A percentile compares a stretch with the other conserved stretches of the same genome.
These are phyloP conservation scores for Theocolax elegans DNA, from an alignment of 1,140 invertebrate species.

Conservation along the genomic window DNA sequence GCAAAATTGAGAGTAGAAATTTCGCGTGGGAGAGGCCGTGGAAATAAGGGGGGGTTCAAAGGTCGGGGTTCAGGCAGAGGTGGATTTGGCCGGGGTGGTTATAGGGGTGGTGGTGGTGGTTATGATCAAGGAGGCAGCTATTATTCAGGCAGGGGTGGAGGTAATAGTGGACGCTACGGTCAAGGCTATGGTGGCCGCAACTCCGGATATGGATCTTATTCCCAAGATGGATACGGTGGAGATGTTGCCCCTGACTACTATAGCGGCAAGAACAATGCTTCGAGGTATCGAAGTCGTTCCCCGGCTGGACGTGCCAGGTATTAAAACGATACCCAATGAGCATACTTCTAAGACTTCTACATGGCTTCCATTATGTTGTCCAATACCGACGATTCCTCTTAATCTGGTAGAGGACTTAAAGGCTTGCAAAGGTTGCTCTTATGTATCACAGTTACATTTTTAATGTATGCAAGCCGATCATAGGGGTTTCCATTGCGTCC, in stretches of 20 bases:
- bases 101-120: constrained; percentile 62
- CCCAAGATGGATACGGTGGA: constrained; percentile 58
- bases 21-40: constrained; percentile 76
- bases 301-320: constrained; percentile 70
- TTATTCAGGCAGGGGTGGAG: constrained; percentile 63
- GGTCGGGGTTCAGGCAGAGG: constrained; percentile 68
- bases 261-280: constrained; percentile 62
- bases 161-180: constrained; percentile 60
- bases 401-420: constrained; percentile 34
- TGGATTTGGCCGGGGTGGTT: constrained; percentile 55
- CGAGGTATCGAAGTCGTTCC: constrained; percentile 69
- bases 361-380: constrained; percentile 37
- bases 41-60: constrained; percentile 52
- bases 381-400: constrained; percentile 32
- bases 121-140: constrained; percentile 62
- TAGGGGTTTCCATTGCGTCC: constrained; percentile 29
- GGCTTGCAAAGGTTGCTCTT: constrained; percentile 24
- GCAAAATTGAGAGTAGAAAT: constrained; percentile 86
- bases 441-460: constrained; percentile 24
- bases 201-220: constrained; percentile 59
- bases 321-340: constrained; percentile 51
- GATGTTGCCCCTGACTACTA: constrained; percentile 62
- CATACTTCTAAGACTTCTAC: constrained; percentile 38
- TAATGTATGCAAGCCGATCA: constrained; percentile 22
- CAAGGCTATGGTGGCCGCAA: constrained; percentile 54